Evolutionary conservation across 2,888 invertebrate species (phyloP).

Genomic region (Allygus modestus): DNA sequence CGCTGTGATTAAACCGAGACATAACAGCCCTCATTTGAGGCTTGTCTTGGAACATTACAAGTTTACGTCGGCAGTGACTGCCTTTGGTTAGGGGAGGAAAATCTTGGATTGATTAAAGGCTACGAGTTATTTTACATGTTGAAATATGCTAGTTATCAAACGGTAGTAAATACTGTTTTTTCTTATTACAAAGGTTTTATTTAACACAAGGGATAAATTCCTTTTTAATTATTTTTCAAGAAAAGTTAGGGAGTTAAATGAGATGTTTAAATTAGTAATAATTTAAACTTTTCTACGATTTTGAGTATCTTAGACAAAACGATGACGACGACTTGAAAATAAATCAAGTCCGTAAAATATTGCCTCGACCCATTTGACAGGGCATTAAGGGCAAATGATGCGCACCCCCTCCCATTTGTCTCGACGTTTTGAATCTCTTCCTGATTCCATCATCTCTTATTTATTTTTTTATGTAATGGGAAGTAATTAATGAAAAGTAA

Average conservation of each 20-base stretch:
- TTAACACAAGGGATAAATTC: too few relatives aligned
- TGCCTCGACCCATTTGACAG: slow-evolving; percentile 10
- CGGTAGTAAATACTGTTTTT: too few relatives aligned
- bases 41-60: slow-evolving; percentile 28
- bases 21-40: slow-evolving; percentile 28
- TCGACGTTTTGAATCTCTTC: not conserved
- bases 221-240: too few relatives aligned
- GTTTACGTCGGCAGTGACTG: not conserved
- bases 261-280: too few relatives aligned
- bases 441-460: not conserved
- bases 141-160: too few relatives aligned
- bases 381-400: slow-evolving; percentile 21
- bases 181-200: too few relatives aligned
- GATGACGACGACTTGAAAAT: not conserved
- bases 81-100: not conserved
- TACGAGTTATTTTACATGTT: too few relatives aligned
- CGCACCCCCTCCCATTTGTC: slow-evolving; percentile 1
- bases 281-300: too few relatives aligned
- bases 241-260: too few relatives aligned
- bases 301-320: too few relatives aligned
- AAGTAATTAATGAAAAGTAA: too few relatives aligned
- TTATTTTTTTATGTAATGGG: not conserved
- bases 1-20: slow-evolving; percentile 16
- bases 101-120: not conserved
- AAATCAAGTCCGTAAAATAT: slow-evolving; percentile 7